Percentiles rank a stretch among this genome's conserved stretches.
Conservation (phyloP, 2,888 invertebrate genomes). For the Uloborus plumipes region DNA sequence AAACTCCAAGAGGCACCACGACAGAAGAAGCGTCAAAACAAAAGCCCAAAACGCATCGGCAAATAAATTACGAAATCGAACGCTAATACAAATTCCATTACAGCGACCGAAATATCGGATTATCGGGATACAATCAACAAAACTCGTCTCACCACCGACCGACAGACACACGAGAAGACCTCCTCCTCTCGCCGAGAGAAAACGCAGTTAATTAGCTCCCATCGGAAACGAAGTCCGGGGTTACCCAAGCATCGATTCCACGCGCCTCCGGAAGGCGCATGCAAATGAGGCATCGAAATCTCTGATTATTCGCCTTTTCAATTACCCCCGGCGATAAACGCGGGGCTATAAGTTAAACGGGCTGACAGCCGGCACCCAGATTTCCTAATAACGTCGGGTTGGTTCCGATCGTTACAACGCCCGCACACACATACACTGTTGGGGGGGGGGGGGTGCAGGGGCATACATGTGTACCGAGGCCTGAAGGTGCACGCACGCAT, state of each 20-base stretch:
- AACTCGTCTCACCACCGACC: background rate
- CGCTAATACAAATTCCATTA: too few species aligned
- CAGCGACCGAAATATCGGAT: background rate
- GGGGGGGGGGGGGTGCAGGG: too few species aligned
- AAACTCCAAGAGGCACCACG: too few species aligned
- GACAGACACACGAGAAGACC: constrained; percentile 2
- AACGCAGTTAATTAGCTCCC: constrained; percentile 47
- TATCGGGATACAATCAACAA: constrained; percentile 8
- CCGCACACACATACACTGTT: too few species aligned
- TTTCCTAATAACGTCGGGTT: constrained; percentile 22
- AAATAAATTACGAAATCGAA: too few species aligned
- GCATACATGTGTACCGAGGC: too few species aligned
- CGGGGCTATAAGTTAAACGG: constrained; percentile 50
- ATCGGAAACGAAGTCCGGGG: constrained; percentile 24
- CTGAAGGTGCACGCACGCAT: too few species aligned
- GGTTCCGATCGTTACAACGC: too few species aligned
- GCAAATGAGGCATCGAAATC: constrained; percentile 60
- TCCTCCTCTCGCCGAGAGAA: constrained; percentile 8
- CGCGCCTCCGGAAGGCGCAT: constrained; percentile 36
- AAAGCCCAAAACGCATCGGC: too few species aligned
- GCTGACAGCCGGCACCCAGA: constrained; percentile 16
- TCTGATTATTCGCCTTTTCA: constrained; percentile 61
- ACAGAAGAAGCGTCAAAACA: too few species aligned
- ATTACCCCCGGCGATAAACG: constrained; percentile 58
- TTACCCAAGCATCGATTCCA: constrained; percentile 22